These are phyloP conservation scores for Peribatodes rhomboidaria DNA, from an alignment of 2,888 invertebrate genomes.

Conservation along the genomic window DNA sequence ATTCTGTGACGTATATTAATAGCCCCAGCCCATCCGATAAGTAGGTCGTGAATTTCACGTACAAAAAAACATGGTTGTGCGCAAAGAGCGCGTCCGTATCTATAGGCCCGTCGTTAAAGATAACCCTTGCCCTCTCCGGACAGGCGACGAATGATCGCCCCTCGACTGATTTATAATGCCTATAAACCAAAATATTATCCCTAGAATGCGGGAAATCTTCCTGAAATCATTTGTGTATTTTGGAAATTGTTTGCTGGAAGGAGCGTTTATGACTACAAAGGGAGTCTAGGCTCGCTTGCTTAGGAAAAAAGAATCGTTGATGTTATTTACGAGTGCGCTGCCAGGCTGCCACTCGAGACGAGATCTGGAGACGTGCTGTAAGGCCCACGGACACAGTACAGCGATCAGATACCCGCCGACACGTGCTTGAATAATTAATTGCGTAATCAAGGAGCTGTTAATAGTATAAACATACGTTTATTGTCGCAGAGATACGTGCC, in stretches of 20 bases:
- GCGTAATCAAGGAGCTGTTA: conserved; percentile 20
- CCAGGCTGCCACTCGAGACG: background rate
- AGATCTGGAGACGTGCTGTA: background rate
- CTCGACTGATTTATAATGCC: conserved; percentile 37
- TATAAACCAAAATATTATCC: conserved; percentile 35
- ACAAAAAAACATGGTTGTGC: conserved; percentile 47
- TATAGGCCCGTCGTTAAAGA: conserved; percentile 41
- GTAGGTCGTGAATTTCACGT: conserved; percentile 49
- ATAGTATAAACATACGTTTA: conserved; percentile 18
- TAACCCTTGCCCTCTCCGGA: conserved; percentile 48
- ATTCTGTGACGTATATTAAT: conserved; percentile 30
- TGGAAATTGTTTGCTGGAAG: conserved; percentile 30
- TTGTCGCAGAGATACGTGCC: conserved; percentile 11
- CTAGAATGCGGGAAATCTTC: conserved; percentile 19
- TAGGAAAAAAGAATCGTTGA: conserved; percentile 26
- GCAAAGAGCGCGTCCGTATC: conserved; percentile 46
- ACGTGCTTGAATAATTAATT: conserved; percentile 33
- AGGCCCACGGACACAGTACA: conserved; percentile 21
- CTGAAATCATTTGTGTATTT: conserved; percentile 21
- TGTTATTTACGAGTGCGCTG: conserved; percentile 19
- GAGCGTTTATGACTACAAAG: conserved; percentile 28
- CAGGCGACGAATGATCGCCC: conserved; percentile 32
- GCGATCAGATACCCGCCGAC: conserved; percentile 26
- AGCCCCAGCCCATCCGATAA: conserved; percentile 40
- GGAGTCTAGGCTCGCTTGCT: conserved; percentile 21